phyloP scores from a whole-genome alignment of 2,888 invertebrate genomes.

The Acholoe squamosa region DNA sequence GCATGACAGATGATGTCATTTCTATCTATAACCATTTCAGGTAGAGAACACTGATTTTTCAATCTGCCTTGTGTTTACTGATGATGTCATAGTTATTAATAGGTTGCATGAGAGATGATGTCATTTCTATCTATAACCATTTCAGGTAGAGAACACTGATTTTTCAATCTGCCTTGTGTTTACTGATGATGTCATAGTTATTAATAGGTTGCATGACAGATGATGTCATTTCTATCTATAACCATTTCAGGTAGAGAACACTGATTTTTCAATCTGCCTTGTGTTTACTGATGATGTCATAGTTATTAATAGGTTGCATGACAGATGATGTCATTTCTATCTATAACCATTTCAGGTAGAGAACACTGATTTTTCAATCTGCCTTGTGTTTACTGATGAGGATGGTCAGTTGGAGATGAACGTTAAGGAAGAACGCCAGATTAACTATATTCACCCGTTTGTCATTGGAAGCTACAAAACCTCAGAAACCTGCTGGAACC shows the following conservation, averaged over 20 bases:
- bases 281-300: background rate
- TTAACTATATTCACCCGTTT: background rate
- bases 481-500: background rate
- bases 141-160: background rate
- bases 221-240: no score
- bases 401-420: background rate
- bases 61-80: slow-evolving; percentile 4
- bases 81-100: background rate
- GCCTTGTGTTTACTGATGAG: slow-evolving; percentile 8
- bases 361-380: slow-evolving; percentile 12
- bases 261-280: slow-evolving; percentile 5
- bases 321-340: no score
- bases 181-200: background rate
- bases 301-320: no score
- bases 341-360: background rate
- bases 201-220: no score
- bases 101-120: no score
- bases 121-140: background rate
- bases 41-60: slow-evolving; percentile 2
- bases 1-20: no score
- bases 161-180: background rate
- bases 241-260: background rate
- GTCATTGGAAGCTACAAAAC: background rate
- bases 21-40: background rate
- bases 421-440: background rate